These are phyloP conservation scores for Loriculus beryllinus DNA, from an alignment of 2,797 vertebrate genomes.

Conservation along the genomic window DNA sequence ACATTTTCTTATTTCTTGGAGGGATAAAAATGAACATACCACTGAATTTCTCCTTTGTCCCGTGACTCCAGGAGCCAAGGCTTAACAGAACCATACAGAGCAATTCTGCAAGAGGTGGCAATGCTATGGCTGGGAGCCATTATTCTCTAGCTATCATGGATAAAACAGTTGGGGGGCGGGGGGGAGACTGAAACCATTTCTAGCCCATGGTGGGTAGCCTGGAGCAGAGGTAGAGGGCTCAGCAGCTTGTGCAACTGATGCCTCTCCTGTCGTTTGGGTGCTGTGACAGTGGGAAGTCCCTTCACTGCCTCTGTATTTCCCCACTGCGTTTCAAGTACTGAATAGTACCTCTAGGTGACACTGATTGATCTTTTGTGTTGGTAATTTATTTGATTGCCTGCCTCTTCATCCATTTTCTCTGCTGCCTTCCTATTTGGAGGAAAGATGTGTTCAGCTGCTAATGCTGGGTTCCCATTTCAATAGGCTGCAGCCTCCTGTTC, in stretches of 20 bases:
- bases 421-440: background rate
- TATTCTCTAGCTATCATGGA: background rate
- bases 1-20: background rate
- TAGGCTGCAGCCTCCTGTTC: background rate
- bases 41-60: background rate
- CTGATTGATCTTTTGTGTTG: constrained; percentile 45
- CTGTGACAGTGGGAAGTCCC: background rate
- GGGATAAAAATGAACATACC: background rate
- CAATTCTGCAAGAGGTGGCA: background rate
- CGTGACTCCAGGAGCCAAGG: background rate
- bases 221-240: background rate
- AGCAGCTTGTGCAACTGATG: background rate
- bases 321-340: background rate
- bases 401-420: background rate
- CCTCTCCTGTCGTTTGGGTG: background rate
- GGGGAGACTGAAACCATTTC: background rate
- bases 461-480: background rate
- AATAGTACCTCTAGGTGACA: background rate
- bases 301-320: background rate
- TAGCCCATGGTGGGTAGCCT: background rate
- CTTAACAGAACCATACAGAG: background rate
- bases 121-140: accelerated
- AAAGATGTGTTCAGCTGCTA: background rate
- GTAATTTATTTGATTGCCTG: constrained; percentile 9
- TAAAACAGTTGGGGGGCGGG: accelerated